Base-by-base conservation (phyloP, 53 echinoderm and acorn worm species). In the Henricia sp. region DNA sequence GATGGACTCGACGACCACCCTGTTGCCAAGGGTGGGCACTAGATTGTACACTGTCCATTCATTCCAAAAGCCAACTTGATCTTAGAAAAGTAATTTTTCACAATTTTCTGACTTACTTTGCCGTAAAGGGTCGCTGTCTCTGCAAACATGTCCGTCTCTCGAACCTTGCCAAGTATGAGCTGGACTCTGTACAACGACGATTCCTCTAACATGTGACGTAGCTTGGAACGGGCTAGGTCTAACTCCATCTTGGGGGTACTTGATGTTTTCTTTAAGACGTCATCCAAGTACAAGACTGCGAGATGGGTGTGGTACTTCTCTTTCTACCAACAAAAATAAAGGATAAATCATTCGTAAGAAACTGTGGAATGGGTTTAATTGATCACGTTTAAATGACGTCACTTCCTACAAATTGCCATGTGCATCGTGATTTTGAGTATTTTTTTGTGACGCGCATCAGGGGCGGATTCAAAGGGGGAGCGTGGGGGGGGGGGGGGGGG, bases 291-390 rank as follows among this genome's bases (percentile, higher is more conserved):
- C 14, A 99, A 75, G 6, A 95, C 99, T 4, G 97, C 95, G 19
- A 99, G 82, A 60, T 99, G 99, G 51, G 99, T 99, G 82, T 99
- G 97, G 85, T 99, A 99, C 39, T 87, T 99, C 92, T 99, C 99
- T 87, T 97, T 99, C 99, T 99, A 83, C 13, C 51, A 38, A 46
- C 14, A 68, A 32, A 59, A 72, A 77, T n/a, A n/a, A n/a, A n/a
- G n/a, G n/a, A n/a, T n/a, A n/a, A n/a, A n/a, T n/a, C n/a, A n/a
- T n/a, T n/a, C n/a, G n/a, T n/a, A n/a, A n/a, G n/a, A n/a, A n/a
- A n/a, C n/a, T n/a, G n/a, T n/a, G n/a, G n/a, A n/a, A n/a, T n/a
- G n/a, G n/a, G n/a, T n/a, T n/a, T n/a, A n/a, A n/a, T n/a, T n/a
- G n/a, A n/a, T n/a, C n/a, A n/a, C n/a, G n/a, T n/a, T n/a, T n/a